Percentiles rank a stretch among this genome's conserved stretches.
Conservation (phyloP, 2,797 vertebrate species). For the Tragelaphus oryx region DNA sequence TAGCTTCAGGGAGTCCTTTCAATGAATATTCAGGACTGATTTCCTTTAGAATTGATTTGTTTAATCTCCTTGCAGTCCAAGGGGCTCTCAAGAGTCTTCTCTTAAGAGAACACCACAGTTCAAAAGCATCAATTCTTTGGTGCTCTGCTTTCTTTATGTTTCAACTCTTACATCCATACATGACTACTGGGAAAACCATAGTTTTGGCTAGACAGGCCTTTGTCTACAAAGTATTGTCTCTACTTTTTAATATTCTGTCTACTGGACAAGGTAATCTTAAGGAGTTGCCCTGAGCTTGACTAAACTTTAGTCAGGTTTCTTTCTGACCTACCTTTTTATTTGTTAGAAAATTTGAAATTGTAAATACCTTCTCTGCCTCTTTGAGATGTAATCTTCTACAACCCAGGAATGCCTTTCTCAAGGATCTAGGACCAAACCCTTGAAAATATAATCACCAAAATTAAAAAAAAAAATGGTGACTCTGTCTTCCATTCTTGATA, state of each 20-base stretch:
- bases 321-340: background rate
- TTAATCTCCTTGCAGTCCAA: background rate
- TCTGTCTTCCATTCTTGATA: background rate
- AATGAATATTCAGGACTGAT: background rate
- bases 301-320: background rate
- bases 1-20: background rate
- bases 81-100: background rate
- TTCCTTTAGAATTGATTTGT: background rate
- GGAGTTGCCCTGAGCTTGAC: background rate
- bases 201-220: background rate
- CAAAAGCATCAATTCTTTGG: background rate
- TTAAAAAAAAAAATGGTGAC: background rate
- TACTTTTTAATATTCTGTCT: background rate
- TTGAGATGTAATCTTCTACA: background rate
- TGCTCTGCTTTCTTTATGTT: background rate
- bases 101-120: background rate
- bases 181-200: background rate
- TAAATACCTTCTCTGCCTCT: background rate
- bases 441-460: background rate
- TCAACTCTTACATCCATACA: background rate
- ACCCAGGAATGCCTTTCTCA: background rate
- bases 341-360: background rate
- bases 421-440: background rate
- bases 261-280: background rate
- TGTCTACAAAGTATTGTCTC: background rate